Percentiles rank a stretch among this genome's conserved stretches.
These are phyloP conservation scores for Aphyosemion australe DNA, from an alignment of 2,113 vertebrate species.

Conservation along the genomic window DNA sequence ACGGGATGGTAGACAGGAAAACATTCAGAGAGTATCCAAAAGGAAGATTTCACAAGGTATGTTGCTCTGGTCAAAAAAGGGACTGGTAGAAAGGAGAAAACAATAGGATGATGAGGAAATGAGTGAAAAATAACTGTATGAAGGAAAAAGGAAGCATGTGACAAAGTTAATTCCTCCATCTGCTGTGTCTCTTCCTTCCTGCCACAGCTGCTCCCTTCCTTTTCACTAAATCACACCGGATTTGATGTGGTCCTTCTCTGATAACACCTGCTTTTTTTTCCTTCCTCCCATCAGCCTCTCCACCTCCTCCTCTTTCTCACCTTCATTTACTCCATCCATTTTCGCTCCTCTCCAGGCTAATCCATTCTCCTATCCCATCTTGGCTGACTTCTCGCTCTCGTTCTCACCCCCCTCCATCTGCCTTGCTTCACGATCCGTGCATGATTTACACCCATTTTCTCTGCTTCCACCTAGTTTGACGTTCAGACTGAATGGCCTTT, in stretches of 20 bases:
- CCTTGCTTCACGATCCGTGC: constrained; percentile 11
- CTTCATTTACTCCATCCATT: constrained; percentile 23
- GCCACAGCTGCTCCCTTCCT: constrained; percentile 33
- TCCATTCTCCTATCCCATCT: constrained; percentile 21
- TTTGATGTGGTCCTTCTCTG: constrained; percentile 30
- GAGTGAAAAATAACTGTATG: neutral
- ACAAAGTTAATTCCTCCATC: constrained; percentile 31
- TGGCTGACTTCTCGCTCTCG: constrained; percentile 18
- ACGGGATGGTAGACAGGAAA: constrained; percentile 5
- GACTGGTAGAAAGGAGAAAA: neutral
- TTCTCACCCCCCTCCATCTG: constrained; percentile 3
- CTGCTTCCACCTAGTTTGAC: neutral
- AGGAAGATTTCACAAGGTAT: neutral
- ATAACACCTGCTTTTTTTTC: constrained; percentile 2
- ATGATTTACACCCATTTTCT: neutral
- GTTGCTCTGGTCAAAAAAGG: neutral
- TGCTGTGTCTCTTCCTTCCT: constrained; percentile 19
- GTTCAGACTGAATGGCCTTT: constrained; percentile 8
- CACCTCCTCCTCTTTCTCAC: constrained; percentile 22
- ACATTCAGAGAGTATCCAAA: neutral
- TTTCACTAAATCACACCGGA: constrained; percentile 14
- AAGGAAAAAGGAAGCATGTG: constrained; percentile 7
- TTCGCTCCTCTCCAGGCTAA: constrained; percentile 25
- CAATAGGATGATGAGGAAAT: neutral
- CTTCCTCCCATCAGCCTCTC: constrained; percentile 12